These are phyloP conservation scores for Colaptes auratus DNA, from an alignment of 2,113 vertebrate genomes.

Conservation along the genomic window DNA sequence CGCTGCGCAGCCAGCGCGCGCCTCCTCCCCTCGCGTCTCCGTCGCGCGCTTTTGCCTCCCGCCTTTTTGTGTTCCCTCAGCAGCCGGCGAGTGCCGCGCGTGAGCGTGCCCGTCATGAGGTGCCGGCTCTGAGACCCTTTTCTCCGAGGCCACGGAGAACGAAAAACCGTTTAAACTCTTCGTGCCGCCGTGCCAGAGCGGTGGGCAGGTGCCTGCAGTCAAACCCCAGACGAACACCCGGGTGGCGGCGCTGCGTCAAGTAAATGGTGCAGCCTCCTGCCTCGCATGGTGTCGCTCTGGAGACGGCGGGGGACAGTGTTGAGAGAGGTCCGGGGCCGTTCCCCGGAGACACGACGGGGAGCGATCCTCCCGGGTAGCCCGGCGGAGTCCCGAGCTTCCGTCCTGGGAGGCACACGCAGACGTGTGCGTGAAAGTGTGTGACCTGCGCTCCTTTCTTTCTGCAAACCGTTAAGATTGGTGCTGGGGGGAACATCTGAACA, in stretches of 20 bases:
- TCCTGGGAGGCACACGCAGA: accelerated
- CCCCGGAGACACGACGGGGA: accelerated
- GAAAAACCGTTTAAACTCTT: slow-evolving; percentile 28
- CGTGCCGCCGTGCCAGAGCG: slow-evolving; percentile 53
- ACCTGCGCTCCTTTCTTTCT: accelerated
- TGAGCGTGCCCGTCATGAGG: accelerated
- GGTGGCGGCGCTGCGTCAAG: not conserved
- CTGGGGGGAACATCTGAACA: not conserved
- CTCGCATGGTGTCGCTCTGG: not conserved
- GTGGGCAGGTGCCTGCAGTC: slow-evolving; percentile 54
- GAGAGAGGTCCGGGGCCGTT: not conserved
- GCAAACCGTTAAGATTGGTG: not conserved
- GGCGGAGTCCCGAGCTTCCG: accelerated
- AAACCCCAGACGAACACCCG: slow-evolving; percentile 45
- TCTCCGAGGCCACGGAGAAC: not conserved
- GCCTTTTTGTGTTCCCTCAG: not conserved
- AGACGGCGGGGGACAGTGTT: not conserved
- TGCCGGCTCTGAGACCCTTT: accelerated
- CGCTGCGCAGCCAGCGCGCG: not conserved
- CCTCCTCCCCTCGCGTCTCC: not conserved
- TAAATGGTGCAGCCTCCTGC: not conserved
- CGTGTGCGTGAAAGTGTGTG: accelerated
- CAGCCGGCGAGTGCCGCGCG: accelerated
- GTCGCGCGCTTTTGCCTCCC: not conserved
- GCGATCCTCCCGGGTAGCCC: accelerated